Conservation (phyloP, 2,888 invertebrate genomes). For the Abscondita cerata region DNA sequence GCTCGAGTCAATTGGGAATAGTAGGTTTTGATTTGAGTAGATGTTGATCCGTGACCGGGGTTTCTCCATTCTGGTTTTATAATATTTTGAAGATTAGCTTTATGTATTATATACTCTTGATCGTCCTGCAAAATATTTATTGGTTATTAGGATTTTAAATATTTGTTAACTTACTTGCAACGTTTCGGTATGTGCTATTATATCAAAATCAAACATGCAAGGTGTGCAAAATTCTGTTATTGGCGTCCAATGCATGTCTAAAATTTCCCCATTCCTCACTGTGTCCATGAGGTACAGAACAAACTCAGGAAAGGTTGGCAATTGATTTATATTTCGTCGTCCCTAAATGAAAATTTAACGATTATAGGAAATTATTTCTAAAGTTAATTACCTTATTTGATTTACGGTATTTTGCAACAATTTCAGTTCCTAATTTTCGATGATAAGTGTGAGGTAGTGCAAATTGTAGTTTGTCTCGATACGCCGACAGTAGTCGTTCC, state of each 20-base stretch:
- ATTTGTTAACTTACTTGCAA: conserved; percentile 75
- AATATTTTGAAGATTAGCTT: conserved; percentile 75
- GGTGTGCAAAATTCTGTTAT: conserved; percentile 85
- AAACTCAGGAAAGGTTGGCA: conserved; percentile 84
- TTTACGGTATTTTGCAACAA: conserved; percentile 74
- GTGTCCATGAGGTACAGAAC: conserved; percentile 79
- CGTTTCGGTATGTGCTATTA: conserved; percentile 84
- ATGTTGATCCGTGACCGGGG: conserved; percentile 76
- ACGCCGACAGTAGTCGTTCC: conserved; percentile 80
- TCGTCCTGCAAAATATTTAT: conserved; percentile 66
- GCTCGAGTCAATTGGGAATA: conserved; percentile 77
- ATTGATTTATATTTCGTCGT: conserved; percentile 56
- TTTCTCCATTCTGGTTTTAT: conserved; percentile 86
- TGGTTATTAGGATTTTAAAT: no score
- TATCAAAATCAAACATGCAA: conserved; percentile 81
- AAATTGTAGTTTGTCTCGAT: conserved; percentile 84
- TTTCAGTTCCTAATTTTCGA: conserved; percentile 79
- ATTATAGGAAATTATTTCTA: background rate
- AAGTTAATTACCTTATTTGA: conserved; percentile 6
- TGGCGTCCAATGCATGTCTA: conserved; percentile 92
- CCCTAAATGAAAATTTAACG: conserved; percentile 25
- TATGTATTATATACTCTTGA: conserved; percentile 81
- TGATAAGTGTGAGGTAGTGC: conserved; percentile 84
- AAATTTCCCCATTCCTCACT: conserved; percentile 65
- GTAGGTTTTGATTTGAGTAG: conserved; percentile 74